A percentile compares a stretch with the other conserved stretches of the same genome.
Conservation (phyloP, 2,797 vertebrate genomes). For the Rachycentron canadum region DNA sequence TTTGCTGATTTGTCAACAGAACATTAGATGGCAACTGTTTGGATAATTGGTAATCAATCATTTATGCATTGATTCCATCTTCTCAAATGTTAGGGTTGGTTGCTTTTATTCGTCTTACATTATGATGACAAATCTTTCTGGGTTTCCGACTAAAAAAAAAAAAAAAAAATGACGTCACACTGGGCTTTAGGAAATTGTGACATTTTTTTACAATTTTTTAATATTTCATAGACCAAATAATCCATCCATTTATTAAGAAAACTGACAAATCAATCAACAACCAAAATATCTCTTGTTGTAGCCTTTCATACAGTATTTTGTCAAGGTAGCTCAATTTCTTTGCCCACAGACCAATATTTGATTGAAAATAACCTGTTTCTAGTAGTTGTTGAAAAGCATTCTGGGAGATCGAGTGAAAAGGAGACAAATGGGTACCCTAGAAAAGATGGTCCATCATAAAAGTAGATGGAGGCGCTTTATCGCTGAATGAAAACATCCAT, state of each 20-base stretch:
- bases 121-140: constrained; percentile 2
- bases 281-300: background rate
- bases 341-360: background rate
- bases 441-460: background rate
- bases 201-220: background rate
- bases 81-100: background rate
- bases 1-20: background rate
- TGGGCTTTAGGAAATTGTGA: background rate
- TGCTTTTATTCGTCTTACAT: constrained; percentile 3
- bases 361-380: constrained; percentile 9
- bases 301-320: background rate
- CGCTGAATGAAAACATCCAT: background rate
- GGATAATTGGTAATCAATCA: background rate
- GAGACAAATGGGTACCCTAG: background rate
- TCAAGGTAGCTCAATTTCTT: background rate
- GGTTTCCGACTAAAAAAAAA: background rate
- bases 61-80: background rate
- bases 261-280: no score
- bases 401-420: constrained; percentile 17
- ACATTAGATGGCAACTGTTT: background rate
- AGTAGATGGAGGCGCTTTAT: background rate
- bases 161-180: background rate
- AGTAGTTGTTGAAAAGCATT: constrained; percentile 19
- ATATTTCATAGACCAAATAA: background rate
- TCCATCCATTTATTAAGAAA: background rate